Base-by-base conservation (phyloP, 2,888 invertebrate genomes). In the Athetis lepigone region DNA sequence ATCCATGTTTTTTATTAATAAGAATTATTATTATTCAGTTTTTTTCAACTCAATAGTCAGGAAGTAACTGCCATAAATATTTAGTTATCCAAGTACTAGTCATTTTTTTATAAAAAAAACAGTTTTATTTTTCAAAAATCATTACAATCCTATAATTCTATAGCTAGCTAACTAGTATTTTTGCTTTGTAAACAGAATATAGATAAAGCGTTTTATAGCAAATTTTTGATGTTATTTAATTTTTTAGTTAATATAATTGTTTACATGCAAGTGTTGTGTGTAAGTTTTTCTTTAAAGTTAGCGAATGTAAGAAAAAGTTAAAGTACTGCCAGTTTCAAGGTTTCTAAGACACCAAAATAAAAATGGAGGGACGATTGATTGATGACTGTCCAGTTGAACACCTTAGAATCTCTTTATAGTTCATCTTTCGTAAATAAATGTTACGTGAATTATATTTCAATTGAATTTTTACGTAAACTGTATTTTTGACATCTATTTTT, bases 311-410 rank as follows among this genome's bases (percentile, higher is more conserved):
- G 85, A 85, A 80, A 86, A 85, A 86, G 88, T 90, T 89, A 88
- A n/a, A 77, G 85, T 88, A 92, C 93, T 94, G 93, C 93, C 94
- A 94, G 91, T 90, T 90, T 88, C 85, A 89, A 90, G 91, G 90
- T 91, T 90, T 89, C 87, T 89, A 90, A 87, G 85, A 92, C 92
- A 92, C 92, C 92, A 92, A 57, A n/a, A n/a, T n/a, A n/a, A 63
- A 91, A 81, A 74, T 83, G 85, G 75, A 79, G 85, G 84, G 82
- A 84, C 82, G 87, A 70, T 77, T 87, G 87, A 82, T 75, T 85
- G 87, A 80, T 45, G 79, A 83, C 71, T 90, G 89, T 90, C 88
- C 87, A 86, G 79, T 75, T 63, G 61, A 75, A 78, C 76, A 67
- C 60, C 71, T 84, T 82, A 70, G 77, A 82, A 82, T 80, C 60